Base-by-base conservation (phyloP, 2,888 invertebrate species). In the Hirtodrosophila histrioides region DNA sequence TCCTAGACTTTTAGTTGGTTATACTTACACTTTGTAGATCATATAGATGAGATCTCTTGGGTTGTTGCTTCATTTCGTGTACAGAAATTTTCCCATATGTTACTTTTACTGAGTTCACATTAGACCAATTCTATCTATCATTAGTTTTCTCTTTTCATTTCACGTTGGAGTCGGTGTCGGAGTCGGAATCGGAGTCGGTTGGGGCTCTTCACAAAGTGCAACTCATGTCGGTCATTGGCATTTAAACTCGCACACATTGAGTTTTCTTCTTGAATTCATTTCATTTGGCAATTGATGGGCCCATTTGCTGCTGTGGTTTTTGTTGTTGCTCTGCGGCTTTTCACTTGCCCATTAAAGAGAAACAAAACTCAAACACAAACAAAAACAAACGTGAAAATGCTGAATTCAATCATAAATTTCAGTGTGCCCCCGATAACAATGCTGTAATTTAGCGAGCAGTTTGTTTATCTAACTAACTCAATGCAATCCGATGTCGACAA, bases 381-480 rank as follows among this genome's bases (percentile, higher is more conserved):
- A 31, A 50, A 66, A 71, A 66, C 66, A 55, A 74, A 72, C 77
- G 73, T 63, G 69, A 77, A 75, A 75, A 75, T 74, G 63, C 53
- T 69, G 60, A 69, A 79, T 79, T 79, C 79, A 79, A 78, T 78
- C 78, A 78, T 78, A 78, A 79, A 78, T 78, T 78, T 75, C 56
- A 57, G 63, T 53, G 37, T 46, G 48, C 61, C 23, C 36, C 31
- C 62, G 75, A 77, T 77, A 79, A 79, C 79, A 79, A 79, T 79
- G 81, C 76, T 80, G 81, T 81, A 79, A 79, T 79, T 79, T 79
- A 73, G 72, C 69, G 49, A 63, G 44, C 75, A 56, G 73, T 81
- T 81, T 78, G 81, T 80, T 79, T 77, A 79, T 79, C 72, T 79
- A 75, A 72, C 58, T 61, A 49, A 54, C 58, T 56, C 60, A 64